Base-by-base conservation (phyloP, 2,113 vertebrate genomes). In the Eulacestoma nigropectus region DNA sequence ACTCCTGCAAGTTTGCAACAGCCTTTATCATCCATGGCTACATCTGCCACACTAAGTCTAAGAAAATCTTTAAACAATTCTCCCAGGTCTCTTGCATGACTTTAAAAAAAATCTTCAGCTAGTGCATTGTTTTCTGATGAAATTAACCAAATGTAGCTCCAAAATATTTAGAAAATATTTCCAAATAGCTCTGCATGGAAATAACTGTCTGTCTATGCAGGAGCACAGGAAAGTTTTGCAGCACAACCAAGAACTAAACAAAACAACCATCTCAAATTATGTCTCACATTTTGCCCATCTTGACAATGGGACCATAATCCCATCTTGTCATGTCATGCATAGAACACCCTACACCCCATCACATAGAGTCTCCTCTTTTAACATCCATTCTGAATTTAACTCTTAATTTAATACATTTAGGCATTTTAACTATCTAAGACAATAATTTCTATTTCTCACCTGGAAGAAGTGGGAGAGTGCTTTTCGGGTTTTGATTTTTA, bases 401-500 rank as follows among this genome's bases (percentile, higher is more conserved):
- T 27, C 18, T 22, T 42, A 21, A 80, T 62, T 76, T 57, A 46
- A 73, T 22, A 44, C 4, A 11, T 70, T 52, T 29, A 19, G 37
- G 2, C 8, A 39, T 62, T 91, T 93, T 35, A 85, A 39, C 4
- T 13, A 19, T 55, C 22, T n/a, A 52, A 42, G 32, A 55, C 5
- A 49, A 9, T 13, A 3, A 46, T 50, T 83, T 85, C 32, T 83
- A 4, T 37, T 62, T 83, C 32, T 79, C 27, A 53, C 7, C 13
- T 79, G 62, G 20, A 74, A 69, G 33, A 50, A 60, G 7, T 1
- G 41, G 21, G 18, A 55, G 9, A 57, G 72, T 88, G 65, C 42
- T 93, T 95, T 81, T 65, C 47, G 37, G 50, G 27, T 37, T 75
- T 92, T 88, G 62, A 82, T 87, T 79, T 73, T 93, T 85, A 46